phyloP scores from a whole-genome alignment of 2,797 vertebrate species.

The Protonibea diacanthus region DNA sequence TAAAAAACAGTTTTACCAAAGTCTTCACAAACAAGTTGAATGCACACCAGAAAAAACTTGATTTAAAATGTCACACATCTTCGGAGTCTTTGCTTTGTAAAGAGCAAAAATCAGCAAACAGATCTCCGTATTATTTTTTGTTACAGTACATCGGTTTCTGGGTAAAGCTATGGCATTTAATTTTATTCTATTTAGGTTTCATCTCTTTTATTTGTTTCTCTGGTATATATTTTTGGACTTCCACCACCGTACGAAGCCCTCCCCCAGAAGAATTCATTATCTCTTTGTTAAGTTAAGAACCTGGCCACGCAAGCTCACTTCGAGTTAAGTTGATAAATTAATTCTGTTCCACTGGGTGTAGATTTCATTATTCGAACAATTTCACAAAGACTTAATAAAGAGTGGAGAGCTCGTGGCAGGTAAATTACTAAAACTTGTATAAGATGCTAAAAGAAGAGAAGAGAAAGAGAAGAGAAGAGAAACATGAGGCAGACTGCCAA shows the following conservation, averaged over 20 bases:
- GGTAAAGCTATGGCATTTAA: background rate
- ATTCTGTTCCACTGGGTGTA: background rate
- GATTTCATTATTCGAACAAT: conserved; percentile 18
- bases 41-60: background rate
- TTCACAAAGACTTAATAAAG: conserved; percentile 5
- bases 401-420: background rate
- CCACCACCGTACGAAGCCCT: background rate
- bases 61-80: background rate
- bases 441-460: background rate
- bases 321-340: conserved; percentile 8
- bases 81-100: background rate
- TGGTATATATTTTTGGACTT: background rate
- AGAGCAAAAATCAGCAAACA: background rate
- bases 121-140: background rate
- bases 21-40: too few species aligned
- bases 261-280: conserved; percentile 1
- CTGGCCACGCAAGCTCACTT: conserved; percentile 1
- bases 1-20: too few species aligned
- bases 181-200: background rate
- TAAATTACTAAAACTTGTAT: background rate
- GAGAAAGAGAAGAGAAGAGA: background rate
- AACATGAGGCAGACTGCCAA: background rate
- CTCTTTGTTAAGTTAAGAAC: background rate
- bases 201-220: background rate
- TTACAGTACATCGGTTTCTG: background rate